phyloP scores from a whole-genome alignment of 2,888 invertebrate genomes.

The Eilema depressum region DNA sequence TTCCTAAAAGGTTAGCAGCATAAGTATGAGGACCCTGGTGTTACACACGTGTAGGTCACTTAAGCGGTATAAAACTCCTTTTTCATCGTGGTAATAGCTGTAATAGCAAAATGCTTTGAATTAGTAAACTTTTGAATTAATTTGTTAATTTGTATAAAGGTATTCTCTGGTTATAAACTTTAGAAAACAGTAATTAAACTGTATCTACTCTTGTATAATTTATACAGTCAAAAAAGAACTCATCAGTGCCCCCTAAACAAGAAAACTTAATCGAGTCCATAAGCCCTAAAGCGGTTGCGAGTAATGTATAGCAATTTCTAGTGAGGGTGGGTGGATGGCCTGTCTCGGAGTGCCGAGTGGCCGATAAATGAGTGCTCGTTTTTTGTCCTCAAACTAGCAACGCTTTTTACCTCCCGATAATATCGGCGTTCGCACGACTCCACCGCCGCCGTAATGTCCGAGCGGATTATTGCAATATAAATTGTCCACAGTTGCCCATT shows the following conservation, averaged over 20 bases:
- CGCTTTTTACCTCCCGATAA: slow-evolving; percentile 80
- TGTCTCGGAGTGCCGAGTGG: slow-evolving; percentile 75
- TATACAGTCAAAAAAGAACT: slow-evolving; percentile 35
- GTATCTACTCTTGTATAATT: slow-evolving; percentile 21
- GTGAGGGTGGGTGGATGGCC: slow-evolving; percentile 61
- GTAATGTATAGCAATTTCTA: slow-evolving; percentile 51
- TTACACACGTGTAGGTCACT: no score
- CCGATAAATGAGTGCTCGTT: slow-evolving; percentile 85
- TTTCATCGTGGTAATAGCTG: no score
- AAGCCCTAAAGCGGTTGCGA: slow-evolving; percentile 47
- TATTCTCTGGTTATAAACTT: background rate
- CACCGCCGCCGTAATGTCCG: slow-evolving; percentile 76
- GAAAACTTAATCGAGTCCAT: slow-evolving; percentile 42
- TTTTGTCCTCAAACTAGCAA: slow-evolving; percentile 83
- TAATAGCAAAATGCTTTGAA: no score
- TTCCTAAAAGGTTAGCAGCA: no score
- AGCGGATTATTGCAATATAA: slow-evolving; percentile 86
- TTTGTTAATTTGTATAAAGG: background rate
- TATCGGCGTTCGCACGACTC: slow-evolving; percentile 72
- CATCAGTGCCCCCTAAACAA: slow-evolving; percentile 44
- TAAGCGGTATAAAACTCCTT: no score
- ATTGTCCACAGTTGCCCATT: slow-evolving; percentile 85
- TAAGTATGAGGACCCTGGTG: no score
- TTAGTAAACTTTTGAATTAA: no score
- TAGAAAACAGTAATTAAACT: slow-evolving; percentile 12